Conservation (phyloP, 2,113 vertebrate genomes). For the Saguinus midas region DNA sequence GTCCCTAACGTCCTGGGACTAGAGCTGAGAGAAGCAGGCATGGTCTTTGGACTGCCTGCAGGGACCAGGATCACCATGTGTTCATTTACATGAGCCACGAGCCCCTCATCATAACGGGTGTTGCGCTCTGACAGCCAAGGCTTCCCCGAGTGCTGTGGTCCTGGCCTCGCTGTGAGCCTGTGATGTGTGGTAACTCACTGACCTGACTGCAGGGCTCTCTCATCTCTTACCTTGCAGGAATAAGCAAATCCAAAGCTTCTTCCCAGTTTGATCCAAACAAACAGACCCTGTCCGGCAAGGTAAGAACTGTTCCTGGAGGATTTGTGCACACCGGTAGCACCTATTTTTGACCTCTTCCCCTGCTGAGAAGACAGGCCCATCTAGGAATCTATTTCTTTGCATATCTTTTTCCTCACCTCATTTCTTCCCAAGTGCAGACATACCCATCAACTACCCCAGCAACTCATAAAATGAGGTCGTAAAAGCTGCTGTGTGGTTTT, state of each 20-base stretch:
- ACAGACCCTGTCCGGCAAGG: slow-evolving; percentile 81
- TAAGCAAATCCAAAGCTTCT: slow-evolving; percentile 85
- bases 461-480: background rate
- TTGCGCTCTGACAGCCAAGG: rapidly evolving
- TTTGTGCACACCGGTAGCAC: rapidly evolving
- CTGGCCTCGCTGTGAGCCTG: background rate
- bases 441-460: background rate
- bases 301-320: slow-evolving; percentile 8
- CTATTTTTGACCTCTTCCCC: rapidly evolving
- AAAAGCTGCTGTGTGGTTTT: background rate
- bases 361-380: rapidly evolving
- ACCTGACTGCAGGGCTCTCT: background rate
- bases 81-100: rapidly evolving
- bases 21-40: background rate
- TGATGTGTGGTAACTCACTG: rapidly evolving
- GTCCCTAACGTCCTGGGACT: background rate
- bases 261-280: slow-evolving; percentile 93
- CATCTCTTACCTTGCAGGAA: slow-evolving; percentile 74
- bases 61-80: rapidly evolving
- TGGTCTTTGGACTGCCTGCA: background rate
- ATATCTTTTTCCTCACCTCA: background rate
- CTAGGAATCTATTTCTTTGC: background rate
- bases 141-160: rapidly evolving
- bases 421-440: background rate
- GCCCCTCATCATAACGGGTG: rapidly evolving